Evolutionary conservation across 2,888 invertebrate species (phyloP), one percentile per base, ranked within the genome.

Genomic region (Nymphalis urticae): DNA sequence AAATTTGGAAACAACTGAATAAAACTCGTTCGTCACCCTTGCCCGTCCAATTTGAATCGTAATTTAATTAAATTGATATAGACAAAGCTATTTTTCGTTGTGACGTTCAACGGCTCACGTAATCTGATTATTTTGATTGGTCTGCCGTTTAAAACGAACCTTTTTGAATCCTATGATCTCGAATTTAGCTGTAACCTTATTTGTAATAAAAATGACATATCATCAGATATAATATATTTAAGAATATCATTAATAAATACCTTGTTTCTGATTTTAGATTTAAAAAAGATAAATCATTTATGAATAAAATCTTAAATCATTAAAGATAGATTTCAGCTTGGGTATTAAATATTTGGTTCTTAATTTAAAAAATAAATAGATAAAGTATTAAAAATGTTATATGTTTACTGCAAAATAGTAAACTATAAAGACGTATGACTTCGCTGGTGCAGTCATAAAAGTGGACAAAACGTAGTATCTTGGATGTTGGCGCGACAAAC

Each of bases 41-140:
- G 77, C 77, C 75, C 77, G 73, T 81, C 77, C 82, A 80, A 85
- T 85, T 85, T 79, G 82, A 78, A 82, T 85, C 77, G 79, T 82
- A 81, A 83, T 85, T 86, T 76, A 85, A 90, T 88, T 85, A 82
- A 84, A 87, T 87, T 82, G 85, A 78, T 79, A 78, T 81, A 81
- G 79, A 84, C 85, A 86, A 85, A 86, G 83, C 81, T 80, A 83
- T 84, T 85, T 85, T 82, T 81, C 80, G 79, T 81, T 78, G 80
- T 81, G 81, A 83, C 84, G 78, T 73, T 72, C 80, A 77, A 69
- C 75, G 75, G 80, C 75, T 71, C 75, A 66, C 72, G 75, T 85
- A 83, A 89, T 87, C 81, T 79, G 85, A 87, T 90, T 88, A 88
- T 82, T 79, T 80, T 82, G 80, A 85, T 83, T 84, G 80, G 78